Base-by-base conservation (phyloP, 2,797 vertebrate genomes). In the Lepilemur septentrionalis region DNA sequence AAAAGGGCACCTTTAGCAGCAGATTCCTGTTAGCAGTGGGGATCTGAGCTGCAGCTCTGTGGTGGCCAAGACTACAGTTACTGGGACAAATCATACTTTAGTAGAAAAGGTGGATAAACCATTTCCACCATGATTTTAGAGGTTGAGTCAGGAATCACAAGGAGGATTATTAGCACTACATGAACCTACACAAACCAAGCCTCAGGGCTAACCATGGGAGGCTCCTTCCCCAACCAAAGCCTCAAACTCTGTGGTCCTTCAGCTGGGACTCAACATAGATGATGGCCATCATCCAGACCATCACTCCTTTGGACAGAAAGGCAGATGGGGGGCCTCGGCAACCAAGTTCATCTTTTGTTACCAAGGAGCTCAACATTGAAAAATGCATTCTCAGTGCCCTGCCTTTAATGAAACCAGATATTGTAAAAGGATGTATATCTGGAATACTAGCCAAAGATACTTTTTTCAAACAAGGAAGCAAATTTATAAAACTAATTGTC, bases 1-100 rank as follows among this genome's bases (percentile, higher is more conserved):
- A 88, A 94, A 35, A 95, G 0, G 48, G 67, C 86, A 89, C 88
- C 0, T 89, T 97, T 14, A 97, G 81, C 38, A 92, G 28, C 70
- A 79, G 57, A 80, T 25, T 48, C 57, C 17, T 61, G 22, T 32
- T 70, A 65, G 76, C 0, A 85, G 83, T 25, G 86, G 1, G 81
- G 38, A 63, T 8, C 48, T 23, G 52, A 38, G 78, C 59, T 70
- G 28, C 38, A 92, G 46, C 32, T 65, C 72, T 11, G 2, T 1
- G 38, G 15, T 8, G 8, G 28, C 50, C 76, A 82, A 48, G 32
- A 80, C 46, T 87, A n/a, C 3, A 10, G 85, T 17, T 79, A 76
- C 6, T 73, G 63, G 41, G 28, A 65, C 75, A 92, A 48, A 93
- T 20, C 12, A 17, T 22, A 32, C 35, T 17, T 83, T 2, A 87